These are phyloP conservation scores for Eupithecia subumbrata DNA, from an alignment of 2,888 invertebrate species.

Conservation along the genomic window DNA sequence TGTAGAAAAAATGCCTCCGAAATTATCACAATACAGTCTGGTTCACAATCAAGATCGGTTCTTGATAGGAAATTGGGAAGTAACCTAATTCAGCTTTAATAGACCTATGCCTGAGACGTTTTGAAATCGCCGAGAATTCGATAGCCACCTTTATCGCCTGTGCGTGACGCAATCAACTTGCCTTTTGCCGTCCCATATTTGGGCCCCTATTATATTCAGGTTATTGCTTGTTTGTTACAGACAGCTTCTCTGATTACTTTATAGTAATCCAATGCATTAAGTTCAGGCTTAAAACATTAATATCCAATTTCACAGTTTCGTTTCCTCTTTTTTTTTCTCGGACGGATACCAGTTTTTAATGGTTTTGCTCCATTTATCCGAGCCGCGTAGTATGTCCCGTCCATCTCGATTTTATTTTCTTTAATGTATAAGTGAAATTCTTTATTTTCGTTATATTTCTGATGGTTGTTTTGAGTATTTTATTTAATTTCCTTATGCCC, in stretches of 20 bases:
- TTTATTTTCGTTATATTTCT: too few species aligned
- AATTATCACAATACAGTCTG: neutral
- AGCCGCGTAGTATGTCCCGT: too few species aligned
- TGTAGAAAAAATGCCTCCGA: neutral
- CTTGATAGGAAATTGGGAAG: slow-evolving; percentile 10
- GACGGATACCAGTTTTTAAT: too few species aligned
- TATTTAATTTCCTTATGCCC: too few species aligned
- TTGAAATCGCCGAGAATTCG: slow-evolving; percentile 33
- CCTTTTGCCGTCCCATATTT: slow-evolving; percentile 38
- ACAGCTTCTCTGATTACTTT: neutral
- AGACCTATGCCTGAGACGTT: slow-evolving; percentile 12
- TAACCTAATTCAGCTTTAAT: slow-evolving; percentile 6
- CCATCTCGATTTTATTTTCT: too few species aligned
- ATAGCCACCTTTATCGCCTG: slow-evolving; percentile 43
- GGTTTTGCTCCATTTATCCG: too few species aligned
- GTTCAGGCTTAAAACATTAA: neutral
- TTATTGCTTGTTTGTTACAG: neutral
- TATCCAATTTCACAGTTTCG: too few species aligned
- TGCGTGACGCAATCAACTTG: slow-evolving; percentile 48
- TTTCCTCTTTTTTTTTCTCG: too few species aligned
- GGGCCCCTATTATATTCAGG: slow-evolving; percentile 45
- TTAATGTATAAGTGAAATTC: too few species aligned
- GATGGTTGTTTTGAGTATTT: too few species aligned
- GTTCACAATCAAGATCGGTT: slow-evolving; percentile 5
- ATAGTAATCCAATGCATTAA: neutral